Percentiles rank a stretch among this genome's conserved stretches.
Conservation (phyloP, 2,888 invertebrate genomes). For the Aricia artaxerxes region DNA sequence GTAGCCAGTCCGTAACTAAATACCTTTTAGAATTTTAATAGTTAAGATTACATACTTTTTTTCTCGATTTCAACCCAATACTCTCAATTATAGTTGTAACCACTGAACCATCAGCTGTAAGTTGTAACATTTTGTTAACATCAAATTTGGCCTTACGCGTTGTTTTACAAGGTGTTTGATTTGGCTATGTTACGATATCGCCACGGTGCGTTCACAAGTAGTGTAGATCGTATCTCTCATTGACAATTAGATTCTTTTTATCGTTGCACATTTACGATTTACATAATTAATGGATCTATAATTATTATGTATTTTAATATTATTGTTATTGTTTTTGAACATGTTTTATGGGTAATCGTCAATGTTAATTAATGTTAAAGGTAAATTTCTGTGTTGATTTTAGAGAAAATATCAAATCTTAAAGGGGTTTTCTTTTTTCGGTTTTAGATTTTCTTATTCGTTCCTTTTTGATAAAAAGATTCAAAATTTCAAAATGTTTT, state of each 20-base stretch:
- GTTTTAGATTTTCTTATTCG: background rate
- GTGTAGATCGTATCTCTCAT: slow-evolving; percentile 27
- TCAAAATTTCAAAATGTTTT: no score
- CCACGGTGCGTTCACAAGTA: slow-evolving; percentile 25
- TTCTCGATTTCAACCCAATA: no score
- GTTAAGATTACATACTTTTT: no score
- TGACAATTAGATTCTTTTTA: slow-evolving; percentile 21
- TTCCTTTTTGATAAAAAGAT: background rate
- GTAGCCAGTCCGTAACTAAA: no score
- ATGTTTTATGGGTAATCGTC: no score
- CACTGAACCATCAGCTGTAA: background rate
- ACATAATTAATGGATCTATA: background rate
- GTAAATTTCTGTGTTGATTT: no score
- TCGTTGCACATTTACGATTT: slow-evolving; percentile 14
- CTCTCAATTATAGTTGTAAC: background rate
- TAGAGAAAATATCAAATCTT: no score
- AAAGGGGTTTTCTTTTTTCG: background rate
- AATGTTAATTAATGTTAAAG: no score
- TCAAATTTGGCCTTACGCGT: slow-evolving; percentile 1
- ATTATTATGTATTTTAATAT: background rate
- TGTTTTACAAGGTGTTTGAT: slow-evolving; percentile 3
- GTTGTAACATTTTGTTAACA: background rate
- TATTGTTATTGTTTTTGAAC: background rate
- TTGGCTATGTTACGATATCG: slow-evolving; percentile 5
- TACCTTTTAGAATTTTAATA: no score